A percentile compares a stretch with the other conserved stretches of the same genome.
Evolutionary conservation across 2,888 invertebrate genomes (phyloP).

Genomic region (Eupeodes luniger): DNA sequence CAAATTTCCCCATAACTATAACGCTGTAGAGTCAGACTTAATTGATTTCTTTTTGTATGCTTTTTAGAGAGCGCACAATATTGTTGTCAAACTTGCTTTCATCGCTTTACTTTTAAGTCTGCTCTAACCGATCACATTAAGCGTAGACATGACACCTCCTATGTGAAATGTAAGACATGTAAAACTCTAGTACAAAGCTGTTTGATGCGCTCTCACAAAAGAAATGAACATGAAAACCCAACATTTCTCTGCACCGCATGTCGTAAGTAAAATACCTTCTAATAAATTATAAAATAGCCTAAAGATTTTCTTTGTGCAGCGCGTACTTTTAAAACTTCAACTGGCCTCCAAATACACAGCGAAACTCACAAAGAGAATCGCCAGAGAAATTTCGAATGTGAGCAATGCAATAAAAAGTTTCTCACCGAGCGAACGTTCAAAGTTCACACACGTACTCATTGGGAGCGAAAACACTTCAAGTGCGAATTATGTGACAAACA

Average conservation of each 20-base stretch:
- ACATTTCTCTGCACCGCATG: constrained; percentile 75
- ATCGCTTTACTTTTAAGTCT: constrained; percentile 40
- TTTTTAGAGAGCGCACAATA: constrained; percentile 21
- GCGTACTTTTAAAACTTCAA: constrained; percentile 75
- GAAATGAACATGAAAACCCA: constrained; percentile 40
- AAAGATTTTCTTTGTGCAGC: constrained; percentile 48
- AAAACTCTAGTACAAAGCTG: constrained; percentile 26
- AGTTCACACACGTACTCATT: constrained; percentile 69
- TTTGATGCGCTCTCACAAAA: constrained; percentile 50
- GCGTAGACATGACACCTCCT: constrained; percentile 27
- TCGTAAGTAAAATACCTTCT: constrained; percentile 68
- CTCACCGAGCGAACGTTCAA: constrained; percentile 73
- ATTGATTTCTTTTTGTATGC: background rate
- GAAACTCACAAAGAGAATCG: constrained; percentile 75
- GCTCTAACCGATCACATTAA: constrained; percentile 39
- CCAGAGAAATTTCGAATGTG: constrained; percentile 74
- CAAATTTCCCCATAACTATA: too few relatives aligned
- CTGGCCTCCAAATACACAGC: constrained; percentile 73
- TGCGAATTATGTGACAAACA: constrained; percentile 76
- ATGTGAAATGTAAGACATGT: constrained; percentile 55
- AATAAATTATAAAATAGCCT: background rate
- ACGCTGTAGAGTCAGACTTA: too few relatives aligned
- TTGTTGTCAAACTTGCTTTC: constrained; percentile 45
- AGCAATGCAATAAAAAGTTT: constrained; percentile 73
- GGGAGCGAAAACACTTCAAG: constrained; percentile 70